phyloP scores from a whole-genome alignment of 2,797 vertebrate genomes.

The Pangasius larnaudii region DNA sequence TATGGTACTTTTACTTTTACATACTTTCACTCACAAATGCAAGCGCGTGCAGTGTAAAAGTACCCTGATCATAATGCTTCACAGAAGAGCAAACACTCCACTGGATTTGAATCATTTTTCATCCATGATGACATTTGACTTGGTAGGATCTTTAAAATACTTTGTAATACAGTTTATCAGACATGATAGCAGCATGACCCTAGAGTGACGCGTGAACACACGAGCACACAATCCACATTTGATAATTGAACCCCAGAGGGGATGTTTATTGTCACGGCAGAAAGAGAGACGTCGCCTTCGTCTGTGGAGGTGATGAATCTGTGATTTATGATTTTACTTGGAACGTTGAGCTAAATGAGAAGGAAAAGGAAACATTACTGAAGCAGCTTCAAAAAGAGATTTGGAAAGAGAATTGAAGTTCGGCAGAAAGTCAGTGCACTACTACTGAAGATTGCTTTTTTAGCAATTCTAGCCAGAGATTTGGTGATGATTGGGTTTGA shows the following conservation, averaged over 20 bases:
- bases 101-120: neutral
- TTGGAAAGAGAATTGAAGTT: neutral
- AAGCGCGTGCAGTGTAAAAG: neutral
- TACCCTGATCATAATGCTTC: neutral
- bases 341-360: neutral
- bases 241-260: slow-evolving; percentile 1
- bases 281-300: neutral
- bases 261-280: neutral
- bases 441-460: neutral
- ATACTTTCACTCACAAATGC: neutral
- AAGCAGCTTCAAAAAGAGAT: neutral
- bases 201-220: neutral
- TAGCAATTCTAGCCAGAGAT: neutral
- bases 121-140: neutral
- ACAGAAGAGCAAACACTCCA: neutral
- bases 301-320: neutral
- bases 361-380: neutral
- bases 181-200: neutral
- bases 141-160: neutral
- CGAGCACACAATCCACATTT: neutral
- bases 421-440: neutral
- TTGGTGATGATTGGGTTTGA: neutral
- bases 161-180: neutral
- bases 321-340: neutral
- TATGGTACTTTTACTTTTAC: neutral